phyloP scores from a whole-genome alignment of 2,797 vertebrate genomes.

The Zalophus californianus region DNA sequence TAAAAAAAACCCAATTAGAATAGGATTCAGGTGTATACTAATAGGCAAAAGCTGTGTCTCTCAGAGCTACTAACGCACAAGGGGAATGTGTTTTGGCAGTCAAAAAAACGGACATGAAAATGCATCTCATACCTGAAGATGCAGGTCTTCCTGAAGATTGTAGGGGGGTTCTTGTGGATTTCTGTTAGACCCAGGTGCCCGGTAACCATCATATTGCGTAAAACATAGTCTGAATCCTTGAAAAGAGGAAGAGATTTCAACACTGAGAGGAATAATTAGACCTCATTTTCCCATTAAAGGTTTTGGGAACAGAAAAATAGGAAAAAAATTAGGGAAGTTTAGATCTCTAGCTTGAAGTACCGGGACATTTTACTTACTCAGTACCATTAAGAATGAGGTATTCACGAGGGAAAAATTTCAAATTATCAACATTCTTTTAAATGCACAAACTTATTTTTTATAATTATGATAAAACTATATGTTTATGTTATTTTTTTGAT shows the following conservation, averaged over 20 bases:
- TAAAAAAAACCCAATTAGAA: background rate
- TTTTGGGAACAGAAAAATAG: background rate
- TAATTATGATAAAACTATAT: slow-evolving; percentile 13
- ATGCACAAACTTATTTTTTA: background rate
- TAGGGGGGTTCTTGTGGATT: slow-evolving; percentile 78
- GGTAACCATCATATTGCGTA: slow-evolving; percentile 85
- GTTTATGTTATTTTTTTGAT: background rate
- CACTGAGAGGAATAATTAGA: background rate
- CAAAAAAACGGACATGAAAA: background rate
- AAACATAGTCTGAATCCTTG: slow-evolving; percentile 83
- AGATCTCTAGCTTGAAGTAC: slow-evolving; percentile 31
- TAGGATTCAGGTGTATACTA: background rate
- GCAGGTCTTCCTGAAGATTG: slow-evolving; percentile 84
- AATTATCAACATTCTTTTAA: slow-evolving; percentile 5
- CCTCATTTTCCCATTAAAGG: background rate
- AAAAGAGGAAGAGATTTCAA: slow-evolving; percentile 71
- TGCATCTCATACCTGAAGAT: slow-evolving; percentile 86
- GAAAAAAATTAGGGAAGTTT: slow-evolving; percentile 15
- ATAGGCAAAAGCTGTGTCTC: background rate
- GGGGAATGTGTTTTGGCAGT: background rate
- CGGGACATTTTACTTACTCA: slow-evolving; percentile 11
- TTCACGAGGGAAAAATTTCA: slow-evolving; percentile 18
- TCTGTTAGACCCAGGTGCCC: slow-evolving; percentile 82
- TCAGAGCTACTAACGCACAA: background rate
- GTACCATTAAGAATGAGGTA: background rate